Evolutionary conservation across 2,113 vertebrate species (phyloP), one percentile per base, ranked within the genome.

Genomic region (Rhea pennata): DNA sequence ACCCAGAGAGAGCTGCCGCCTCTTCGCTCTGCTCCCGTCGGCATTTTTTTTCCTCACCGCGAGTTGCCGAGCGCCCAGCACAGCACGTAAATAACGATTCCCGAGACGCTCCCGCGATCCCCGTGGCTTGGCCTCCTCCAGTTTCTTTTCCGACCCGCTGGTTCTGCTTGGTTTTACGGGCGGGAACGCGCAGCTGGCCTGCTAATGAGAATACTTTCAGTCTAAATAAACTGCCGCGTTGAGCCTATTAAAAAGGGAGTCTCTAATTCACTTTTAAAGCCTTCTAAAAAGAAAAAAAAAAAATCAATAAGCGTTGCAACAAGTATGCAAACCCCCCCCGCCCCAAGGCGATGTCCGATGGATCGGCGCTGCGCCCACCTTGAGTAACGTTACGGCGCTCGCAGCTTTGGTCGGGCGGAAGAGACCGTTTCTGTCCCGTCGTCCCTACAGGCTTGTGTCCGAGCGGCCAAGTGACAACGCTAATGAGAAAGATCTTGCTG

Each of bases 261-360:
- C 82, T 67, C 56, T 79, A 51, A 56, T 51, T 82, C 48, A 74
- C 36, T 93, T 92, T 44, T 81, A 93, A 51, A 90, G 75, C 12
- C 36, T 67, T 93, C 92, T 78, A n/a, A 87, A 95, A 36, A 36
- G 36, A 36, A 36, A 36, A 36, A 36, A 36, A 36, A 36, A 36
- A 36, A 93, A 93, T 70, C 71, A 92, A 14, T 64, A 84, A 80
- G 39, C 77, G 59, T 96, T 95, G 95, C 53, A 92, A 81, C 33
- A 92, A 72, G 62, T 40, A 83, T 56, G 69, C 85, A 87, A 76
- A 72, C 8, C 77, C 66, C 84, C 51, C 40, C 54, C 8, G 44
- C 42, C 84, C 44, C 53, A 51, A 59, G 65, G 36, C 76, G 21
- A 54, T 40, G 84, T 36, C 51, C 39, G 62, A 22, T 33, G 4